Conservation (phyloP, 2,888 invertebrate genomes). For the Drosophila prolongata region DNA sequence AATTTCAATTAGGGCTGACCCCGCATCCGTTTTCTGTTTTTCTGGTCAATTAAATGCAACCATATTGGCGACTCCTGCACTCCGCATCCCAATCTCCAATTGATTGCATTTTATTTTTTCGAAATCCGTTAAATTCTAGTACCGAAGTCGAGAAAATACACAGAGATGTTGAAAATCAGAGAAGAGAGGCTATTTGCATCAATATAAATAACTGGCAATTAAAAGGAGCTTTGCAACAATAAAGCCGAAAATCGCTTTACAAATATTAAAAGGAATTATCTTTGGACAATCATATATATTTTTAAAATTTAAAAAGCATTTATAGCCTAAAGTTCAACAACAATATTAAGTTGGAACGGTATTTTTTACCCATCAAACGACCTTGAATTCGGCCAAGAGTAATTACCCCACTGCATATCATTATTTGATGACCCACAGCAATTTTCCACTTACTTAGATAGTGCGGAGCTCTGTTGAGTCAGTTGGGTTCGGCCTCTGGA, state of each 20-base stretch:
- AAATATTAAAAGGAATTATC: background rate
- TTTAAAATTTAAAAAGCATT: background rate
- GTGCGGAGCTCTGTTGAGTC: slow-evolving; percentile 6
- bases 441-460: slow-evolving; percentile 38
- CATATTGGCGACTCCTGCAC: slow-evolving; percentile 52
- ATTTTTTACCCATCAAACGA: background rate
- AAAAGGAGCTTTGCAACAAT: background rate
- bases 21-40: slow-evolving; percentile 68
- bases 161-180: background rate
- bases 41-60: slow-evolving; percentile 78
- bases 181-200: background rate
- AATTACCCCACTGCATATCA: slow-evolving; percentile 2
- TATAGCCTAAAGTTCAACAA: background rate
- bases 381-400: slow-evolving; percentile 15
- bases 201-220: background rate
- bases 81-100: slow-evolving; percentile 10
- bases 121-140: slow-evolving; percentile 10
- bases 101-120: slow-evolving; percentile 10
- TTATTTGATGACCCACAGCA: slow-evolving; percentile 15
- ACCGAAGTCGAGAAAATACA: slow-evolving; percentile 6
- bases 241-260: background rate
- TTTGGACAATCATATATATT: too few species aligned
- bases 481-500: slow-evolving; percentile 10
- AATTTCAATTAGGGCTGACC: slow-evolving; percentile 81
- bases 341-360: too few species aligned